Percentiles rank a stretch among this genome's conserved stretches.
phyloP scores from a whole-genome alignment of 1,140 invertebrate species.

The Trachymyrmex septentrionalis region DNA sequence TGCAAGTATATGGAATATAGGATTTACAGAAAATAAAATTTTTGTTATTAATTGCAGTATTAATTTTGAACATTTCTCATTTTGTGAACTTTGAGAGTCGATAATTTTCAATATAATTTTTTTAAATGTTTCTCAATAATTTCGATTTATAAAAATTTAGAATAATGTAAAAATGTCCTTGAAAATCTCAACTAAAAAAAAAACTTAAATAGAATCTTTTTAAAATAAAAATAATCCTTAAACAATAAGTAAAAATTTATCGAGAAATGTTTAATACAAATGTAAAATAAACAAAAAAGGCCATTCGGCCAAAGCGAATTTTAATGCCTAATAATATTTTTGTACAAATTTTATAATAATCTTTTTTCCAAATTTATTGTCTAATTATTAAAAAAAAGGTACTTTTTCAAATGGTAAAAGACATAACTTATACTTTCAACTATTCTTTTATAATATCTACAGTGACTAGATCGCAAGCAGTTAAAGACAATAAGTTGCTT shows the following conservation, averaged over 20 bases:
- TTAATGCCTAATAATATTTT: too few relatives aligned
- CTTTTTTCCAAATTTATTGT: background rate
- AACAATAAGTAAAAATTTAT: too few relatives aligned
- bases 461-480: too few relatives aligned
- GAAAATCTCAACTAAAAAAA: slow-evolving; percentile 6
- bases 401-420: background rate
- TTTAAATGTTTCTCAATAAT: background rate
- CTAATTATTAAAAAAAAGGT: background rate
- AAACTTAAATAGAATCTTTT: background rate
- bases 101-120: too few relatives aligned
- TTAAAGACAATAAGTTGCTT: background rate
- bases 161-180: background rate
- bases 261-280: too few relatives aligned
- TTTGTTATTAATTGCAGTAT: background rate
- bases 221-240: too few relatives aligned
- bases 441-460: background rate
- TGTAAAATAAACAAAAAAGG: too few relatives aligned
- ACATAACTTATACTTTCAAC: background rate
- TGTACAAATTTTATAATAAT: too few relatives aligned
- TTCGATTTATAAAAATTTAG: background rate
- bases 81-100: background rate
- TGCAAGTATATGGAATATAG: too few relatives aligned
- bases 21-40: background rate
- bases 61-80: background rate
- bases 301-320: too few relatives aligned